Base-by-base conservation (phyloP, 2,797 vertebrate species). In the Miichthys miiuy region DNA sequence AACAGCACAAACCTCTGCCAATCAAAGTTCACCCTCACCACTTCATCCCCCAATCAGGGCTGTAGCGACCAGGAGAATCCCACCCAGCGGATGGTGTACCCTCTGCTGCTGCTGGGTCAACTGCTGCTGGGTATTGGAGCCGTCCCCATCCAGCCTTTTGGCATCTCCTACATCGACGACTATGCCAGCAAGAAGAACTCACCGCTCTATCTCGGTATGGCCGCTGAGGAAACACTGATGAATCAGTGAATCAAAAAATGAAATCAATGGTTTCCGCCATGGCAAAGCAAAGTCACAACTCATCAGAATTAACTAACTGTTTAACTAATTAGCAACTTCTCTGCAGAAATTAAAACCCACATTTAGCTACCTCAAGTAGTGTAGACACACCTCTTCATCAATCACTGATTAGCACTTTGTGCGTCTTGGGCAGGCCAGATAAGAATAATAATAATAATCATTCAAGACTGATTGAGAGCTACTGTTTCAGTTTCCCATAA, bases 111-210 rank as follows among this genome's bases (percentile, higher is more conserved):
- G 2, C 0, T 94, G 0, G 97, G 96, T 0, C 98, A 99, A 93
- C 93, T 94, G 0, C 93, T 99, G 68, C 94, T 98, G 6, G 98
- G 98, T 0, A 89, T 99, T 0, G 97, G 96, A 0, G 88, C 94
- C 0, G 97, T 99, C 21, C 98, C 98, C 83, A 98, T 99, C 64
- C 98, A 99, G 72, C 98, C 98, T 5, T 99, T 98, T 0, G 98
- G 98, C 0, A 98, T 99, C 93, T 99, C 98, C 64, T 99, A 98
- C 91, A 97, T 99, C 0, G 98, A 99, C 0, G 98, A 99, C 90
- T 96, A 94, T 0, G 96, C 97, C 82, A 97, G 96, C 38, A 93
- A 89, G 69, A 96, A 91, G 87, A 99, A 98, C 91, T 98, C 97
- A 0, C 98, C 98, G 0, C 94, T 99, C 3, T 99, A 99, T 79